Conservation (phyloP, 23 tunicate genomes). For the Aplidium turbinatum region DNA sequence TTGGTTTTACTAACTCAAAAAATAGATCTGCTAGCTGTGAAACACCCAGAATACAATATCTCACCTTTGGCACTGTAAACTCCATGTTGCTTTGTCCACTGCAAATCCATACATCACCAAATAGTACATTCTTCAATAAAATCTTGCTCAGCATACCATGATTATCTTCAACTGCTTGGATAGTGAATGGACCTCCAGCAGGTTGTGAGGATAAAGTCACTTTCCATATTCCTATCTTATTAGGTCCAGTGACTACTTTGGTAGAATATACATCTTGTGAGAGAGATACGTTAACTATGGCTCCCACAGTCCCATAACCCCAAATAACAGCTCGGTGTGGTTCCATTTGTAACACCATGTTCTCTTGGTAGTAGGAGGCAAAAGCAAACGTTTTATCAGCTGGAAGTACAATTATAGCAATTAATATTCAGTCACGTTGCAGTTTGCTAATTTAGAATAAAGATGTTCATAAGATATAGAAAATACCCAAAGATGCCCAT, state of each 20-base stretch:
- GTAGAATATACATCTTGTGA: constrained; percentile 78
- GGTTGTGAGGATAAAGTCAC: constrained; percentile 55
- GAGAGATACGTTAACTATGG: constrained; percentile 70
- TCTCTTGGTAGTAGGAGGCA: constrained; percentile 82
- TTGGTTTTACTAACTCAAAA: no score
- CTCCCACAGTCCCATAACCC: constrained; percentile 88
- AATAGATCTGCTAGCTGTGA: no score
- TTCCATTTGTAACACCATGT: constrained; percentile 83
- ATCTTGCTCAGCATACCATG: constrained; percentile 69
- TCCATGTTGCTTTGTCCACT: constrained; percentile 92
- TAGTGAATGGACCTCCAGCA: constrained; percentile 56
- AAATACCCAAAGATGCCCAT: no score
- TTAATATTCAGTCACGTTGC: no score
- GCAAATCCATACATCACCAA: constrained; percentile 91
- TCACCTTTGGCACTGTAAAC: constrained; percentile 79
- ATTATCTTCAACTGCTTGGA: constrained; percentile 83
- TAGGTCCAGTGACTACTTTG: constrained; percentile 56
- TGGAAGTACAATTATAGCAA: no score
- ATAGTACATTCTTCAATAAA: constrained; percentile 68
- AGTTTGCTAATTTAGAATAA: no score
- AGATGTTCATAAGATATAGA: no score
- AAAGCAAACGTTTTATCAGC: constrained; percentile 45
- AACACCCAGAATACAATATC: no score
- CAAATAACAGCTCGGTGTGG: constrained; percentile 71
- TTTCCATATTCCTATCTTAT: constrained; percentile 66